Base-by-base conservation (phyloP, 2,113 vertebrate genomes). In the Leptosomus discolor region DNA sequence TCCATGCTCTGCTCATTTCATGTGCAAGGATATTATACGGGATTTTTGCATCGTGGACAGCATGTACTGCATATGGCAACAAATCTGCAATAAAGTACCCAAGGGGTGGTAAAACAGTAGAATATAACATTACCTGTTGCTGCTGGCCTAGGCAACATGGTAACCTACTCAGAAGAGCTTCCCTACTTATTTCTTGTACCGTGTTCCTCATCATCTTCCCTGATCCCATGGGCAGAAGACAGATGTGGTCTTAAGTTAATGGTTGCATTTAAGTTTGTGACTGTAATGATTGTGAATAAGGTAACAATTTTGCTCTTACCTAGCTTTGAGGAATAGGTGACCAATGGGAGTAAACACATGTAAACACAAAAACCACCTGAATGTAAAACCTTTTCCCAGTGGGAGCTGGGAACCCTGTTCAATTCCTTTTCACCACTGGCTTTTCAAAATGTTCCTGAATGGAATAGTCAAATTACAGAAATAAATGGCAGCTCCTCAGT, bases 1-100 rank as follows among this genome's bases (percentile, higher is more conserved):
- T 65, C 46, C 37, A n/a, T 53, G 29, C 12, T 77, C 11, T 57
- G 48, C 43, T 69, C 16, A 12, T 83, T 64, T 77, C 39, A 17
- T 1, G 2, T 0, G 3, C 20, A 20, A 46, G 65, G 37, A 7
- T 11, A 11, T 8, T 43, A 45, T 30, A 26, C 5, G n/a, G 57
- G 34, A 58, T 16, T 27, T 77, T 19, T 53, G 37, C 1, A 1
- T 19, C 37, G 39, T 23, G 50, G 34, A 30, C 34, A 58, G 21
- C 34, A n/a, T 5, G 43, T 51, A 48, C 39, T 54, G 26, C 26
- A 24, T 53, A 26, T 12, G 43, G 19, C 1, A 2, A 58, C 12
- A n/a, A 45, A 58, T 32, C 16, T 53, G 23, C 19, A 45, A 19
- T 6, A 7, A 64, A 39, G 16, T 30, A 27, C 29, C 23, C 8